Evolutionary conservation across 2,113 vertebrate genomes (phyloP).

Genomic region (Neotoma lepida): DNA sequence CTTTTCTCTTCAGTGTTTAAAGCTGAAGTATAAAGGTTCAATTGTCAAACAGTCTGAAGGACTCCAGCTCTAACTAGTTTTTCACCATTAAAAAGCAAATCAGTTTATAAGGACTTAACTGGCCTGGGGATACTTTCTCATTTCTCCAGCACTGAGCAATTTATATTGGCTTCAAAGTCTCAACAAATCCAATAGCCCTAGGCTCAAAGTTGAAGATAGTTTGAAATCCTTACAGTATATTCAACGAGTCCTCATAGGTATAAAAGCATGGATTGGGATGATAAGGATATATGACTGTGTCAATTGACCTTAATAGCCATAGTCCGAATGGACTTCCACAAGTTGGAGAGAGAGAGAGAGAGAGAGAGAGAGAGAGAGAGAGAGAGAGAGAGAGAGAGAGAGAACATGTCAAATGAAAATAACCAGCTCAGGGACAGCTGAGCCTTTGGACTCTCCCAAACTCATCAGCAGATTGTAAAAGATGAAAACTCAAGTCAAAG

Average conservation of each 20-base stretch:
- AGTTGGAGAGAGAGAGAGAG: background rate
- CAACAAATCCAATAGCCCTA: slow-evolving; percentile 42
- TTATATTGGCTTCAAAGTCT: slow-evolving; percentile 17
- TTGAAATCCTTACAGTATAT: background rate
- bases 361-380: background rate
- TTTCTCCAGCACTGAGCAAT: background rate
- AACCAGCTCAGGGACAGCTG: background rate
- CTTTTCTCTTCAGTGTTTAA: slow-evolving; percentile 60
- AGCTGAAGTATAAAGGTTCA: slow-evolving; percentile 80
- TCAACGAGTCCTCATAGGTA: background rate
- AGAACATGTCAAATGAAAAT: background rate
- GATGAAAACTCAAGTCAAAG: background rate
- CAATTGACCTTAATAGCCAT: background rate
- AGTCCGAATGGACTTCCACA: background rate
- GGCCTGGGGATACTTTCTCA: slow-evolving; percentile 47
- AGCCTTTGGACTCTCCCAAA: background rate
- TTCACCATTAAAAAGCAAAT: slow-evolving; percentile 64
- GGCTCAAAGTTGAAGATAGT: slow-evolving; percentile 61
- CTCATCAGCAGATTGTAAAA: background rate
- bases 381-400: background rate
- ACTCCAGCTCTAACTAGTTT: slow-evolving; percentile 70
- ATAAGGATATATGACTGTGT: background rate
- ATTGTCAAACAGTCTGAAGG: slow-evolving; percentile 76
- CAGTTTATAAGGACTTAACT: background rate
- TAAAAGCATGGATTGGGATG: background rate